Evolutionary conservation across 2,113 vertebrate species (phyloP), one percentile per base, ranked within the genome.

Genomic region (Carassius gibelio): DNA sequence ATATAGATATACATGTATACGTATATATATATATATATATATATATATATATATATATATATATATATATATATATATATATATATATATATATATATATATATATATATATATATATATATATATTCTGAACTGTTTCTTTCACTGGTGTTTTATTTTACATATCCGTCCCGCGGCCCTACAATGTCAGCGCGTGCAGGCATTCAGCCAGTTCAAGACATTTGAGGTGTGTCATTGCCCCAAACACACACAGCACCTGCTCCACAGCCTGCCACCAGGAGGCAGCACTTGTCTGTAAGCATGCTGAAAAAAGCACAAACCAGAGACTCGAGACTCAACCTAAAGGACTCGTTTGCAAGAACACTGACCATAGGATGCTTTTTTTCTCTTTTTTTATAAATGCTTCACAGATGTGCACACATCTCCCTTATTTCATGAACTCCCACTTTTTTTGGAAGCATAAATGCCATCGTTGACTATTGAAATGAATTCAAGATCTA

Each of bases 141-240:
- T 15, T 88, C 77, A 87, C 90, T 82, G 85, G 61, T 64, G 86
- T 87, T 48, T 81, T 88, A 85, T 77, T 74, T 76, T 82, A 89
- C 38, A 42, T 89, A 92, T 94, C 93, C 92, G 91, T 94, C 92
- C 85, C 74, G 19, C 50, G 38, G 1, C 45, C 78, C 66, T 62
- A 74, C 61, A 81, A 84, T 13, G 50, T 75, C 72, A 88, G 48
- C 59, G 26, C 23, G 81, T n/a, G 19, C 91, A 92, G 85, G 82
- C 81, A 85, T 76, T 87, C 34, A 72, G 91, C 82, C 42, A 61
- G 71, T 72, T 85, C 84, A 59, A 79, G 62, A 13, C 2, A 4
- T 30, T 19, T 79, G 83, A 79, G 81, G 77, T 84, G 79, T 83
- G 55, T 75, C 72, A 83, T 80, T 52, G 61, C 13, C 52, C 23